Percentiles rank a stretch among this genome's conserved stretches.
phyloP scores from a whole-genome alignment of 2,888 invertebrate genomes.

The Netelia melanura region DNA sequence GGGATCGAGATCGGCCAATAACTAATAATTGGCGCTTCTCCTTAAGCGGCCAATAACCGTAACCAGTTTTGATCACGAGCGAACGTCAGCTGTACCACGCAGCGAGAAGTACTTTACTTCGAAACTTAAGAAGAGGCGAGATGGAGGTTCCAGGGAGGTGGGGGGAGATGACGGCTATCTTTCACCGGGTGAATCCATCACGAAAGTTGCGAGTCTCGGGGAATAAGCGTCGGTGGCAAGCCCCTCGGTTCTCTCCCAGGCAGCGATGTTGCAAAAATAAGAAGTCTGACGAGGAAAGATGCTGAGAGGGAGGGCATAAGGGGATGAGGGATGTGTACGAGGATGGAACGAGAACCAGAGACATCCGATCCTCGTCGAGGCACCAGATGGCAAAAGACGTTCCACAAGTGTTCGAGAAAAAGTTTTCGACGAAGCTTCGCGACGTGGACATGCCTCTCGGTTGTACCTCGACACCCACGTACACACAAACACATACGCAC shows the following conservation, averaged over 20 bases:
- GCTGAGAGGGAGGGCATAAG: slow-evolving; percentile 29
- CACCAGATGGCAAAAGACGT: slow-evolving; percentile 61
- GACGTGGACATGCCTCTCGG: slow-evolving; percentile 28
- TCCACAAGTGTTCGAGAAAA: slow-evolving; percentile 71
- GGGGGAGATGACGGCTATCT: slow-evolving; percentile 34
- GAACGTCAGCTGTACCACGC: too few relatives aligned
- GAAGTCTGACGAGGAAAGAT: slow-evolving; percentile 57
- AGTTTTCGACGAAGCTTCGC: slow-evolving; percentile 61
- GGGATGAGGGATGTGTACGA: slow-evolving; percentile 18
- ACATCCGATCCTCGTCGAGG: slow-evolving; percentile 55
- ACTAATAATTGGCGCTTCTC: slow-evolving; percentile 1
- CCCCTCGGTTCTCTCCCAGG: slow-evolving; percentile 7
- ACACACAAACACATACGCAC: slow-evolving; percentile 6
- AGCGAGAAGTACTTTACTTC: slow-evolving; percentile 1
- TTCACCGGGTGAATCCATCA: slow-evolving; percentile 55
- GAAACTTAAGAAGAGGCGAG: slow-evolving; percentile 43
- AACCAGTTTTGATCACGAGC: not conserved
- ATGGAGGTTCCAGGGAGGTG: not conserved
- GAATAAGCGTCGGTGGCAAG: slow-evolving; percentile 39
- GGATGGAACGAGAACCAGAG: slow-evolving; percentile 33
- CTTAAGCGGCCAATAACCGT: slow-evolving; percentile 7
- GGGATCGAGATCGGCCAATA: slow-evolving; percentile 16
- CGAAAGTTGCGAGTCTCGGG: slow-evolving; percentile 56
- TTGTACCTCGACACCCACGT: slow-evolving; percentile 4
- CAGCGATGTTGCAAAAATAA: slow-evolving; percentile 51